Conservation (phyloP, 92 coral and sea anemone species). For the Scolanthus callimorphus region DNA sequence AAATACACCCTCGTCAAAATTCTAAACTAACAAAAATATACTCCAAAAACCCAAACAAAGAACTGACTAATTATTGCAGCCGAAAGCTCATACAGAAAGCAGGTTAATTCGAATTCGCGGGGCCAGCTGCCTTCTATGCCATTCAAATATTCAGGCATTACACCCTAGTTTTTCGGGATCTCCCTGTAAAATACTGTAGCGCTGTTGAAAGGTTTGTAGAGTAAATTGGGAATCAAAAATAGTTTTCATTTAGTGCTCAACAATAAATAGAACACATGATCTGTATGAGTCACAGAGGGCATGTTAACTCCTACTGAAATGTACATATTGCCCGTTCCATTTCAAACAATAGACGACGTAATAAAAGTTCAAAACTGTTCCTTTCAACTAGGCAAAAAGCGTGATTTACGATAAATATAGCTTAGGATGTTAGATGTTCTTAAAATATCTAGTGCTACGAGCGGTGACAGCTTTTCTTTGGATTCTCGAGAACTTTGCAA, state of each 20-base stretch:
- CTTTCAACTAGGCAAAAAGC: background rate
- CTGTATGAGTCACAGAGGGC: too few relatives aligned
- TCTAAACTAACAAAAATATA: background rate
- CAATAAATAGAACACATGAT: too few relatives aligned
- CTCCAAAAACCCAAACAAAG: slow-evolving; percentile 1
- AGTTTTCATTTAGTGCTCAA: too few relatives aligned
- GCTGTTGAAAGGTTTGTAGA: too few relatives aligned
- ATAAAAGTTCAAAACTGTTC: slow-evolving; percentile 3
- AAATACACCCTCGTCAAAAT: background rate
- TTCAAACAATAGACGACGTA: slow-evolving; percentile 3
- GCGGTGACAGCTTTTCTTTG: background rate
- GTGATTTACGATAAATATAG: background rate
- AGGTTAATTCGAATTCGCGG: background rate
- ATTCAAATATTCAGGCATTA: slow-evolving; percentile 6
- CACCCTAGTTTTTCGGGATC: background rate
- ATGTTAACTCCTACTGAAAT: background rate
- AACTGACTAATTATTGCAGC: slow-evolving; percentile 1
- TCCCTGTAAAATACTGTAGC: background rate
- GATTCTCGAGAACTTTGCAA: slow-evolving; percentile 4
- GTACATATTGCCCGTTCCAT: background rate
- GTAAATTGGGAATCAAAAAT: too few relatives aligned
- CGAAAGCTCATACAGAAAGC: background rate
- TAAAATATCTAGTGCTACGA: background rate
- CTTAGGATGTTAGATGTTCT: background rate
- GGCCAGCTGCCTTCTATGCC: background rate